These are phyloP conservation scores for Pitta sordida DNA, from an alignment of 2,113 vertebrate species.

Conservation along the genomic window DNA sequence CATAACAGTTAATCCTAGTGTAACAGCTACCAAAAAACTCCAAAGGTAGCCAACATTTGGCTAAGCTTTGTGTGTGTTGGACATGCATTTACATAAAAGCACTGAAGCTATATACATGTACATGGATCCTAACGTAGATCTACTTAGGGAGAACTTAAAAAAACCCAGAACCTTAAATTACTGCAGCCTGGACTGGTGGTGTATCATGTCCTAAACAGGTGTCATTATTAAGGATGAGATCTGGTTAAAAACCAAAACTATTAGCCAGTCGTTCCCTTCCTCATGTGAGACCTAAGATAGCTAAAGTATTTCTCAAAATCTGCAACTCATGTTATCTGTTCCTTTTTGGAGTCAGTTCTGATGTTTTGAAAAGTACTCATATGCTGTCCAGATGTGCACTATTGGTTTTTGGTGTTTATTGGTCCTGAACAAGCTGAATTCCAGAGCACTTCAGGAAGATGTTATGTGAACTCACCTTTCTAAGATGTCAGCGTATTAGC, in stretches of 20 bases:
- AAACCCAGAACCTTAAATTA: not conserved
- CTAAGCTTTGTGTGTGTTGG: not conserved
- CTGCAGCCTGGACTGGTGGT: not conserved
- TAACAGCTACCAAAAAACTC: not conserved
- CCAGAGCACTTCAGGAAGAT: not conserved
- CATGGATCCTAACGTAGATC: not conserved
- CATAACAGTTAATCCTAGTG: not conserved
- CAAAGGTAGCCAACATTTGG: not conserved
- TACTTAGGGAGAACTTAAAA: not conserved
- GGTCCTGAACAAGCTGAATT: not conserved
- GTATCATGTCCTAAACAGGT: not conserved
- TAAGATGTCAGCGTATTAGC: not conserved
- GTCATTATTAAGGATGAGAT: not conserved
- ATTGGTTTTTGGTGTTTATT: not conserved
- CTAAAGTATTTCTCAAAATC: not conserved
- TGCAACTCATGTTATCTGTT: not conserved
- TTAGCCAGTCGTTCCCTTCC: not conserved
- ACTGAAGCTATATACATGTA: rapidly evolving
- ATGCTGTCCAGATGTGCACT: no score
- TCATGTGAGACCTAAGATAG: not conserved
- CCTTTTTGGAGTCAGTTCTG: not conserved
- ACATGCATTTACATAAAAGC: not conserved
- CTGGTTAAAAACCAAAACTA: not conserved
- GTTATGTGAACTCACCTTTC: not conserved
- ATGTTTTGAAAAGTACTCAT: not conserved